A percentile compares a stretch with the other conserved stretches of the same genome.
Conservation (phyloP, 2,888 invertebrate genomes). For the Loripinus fragilis region DNA sequence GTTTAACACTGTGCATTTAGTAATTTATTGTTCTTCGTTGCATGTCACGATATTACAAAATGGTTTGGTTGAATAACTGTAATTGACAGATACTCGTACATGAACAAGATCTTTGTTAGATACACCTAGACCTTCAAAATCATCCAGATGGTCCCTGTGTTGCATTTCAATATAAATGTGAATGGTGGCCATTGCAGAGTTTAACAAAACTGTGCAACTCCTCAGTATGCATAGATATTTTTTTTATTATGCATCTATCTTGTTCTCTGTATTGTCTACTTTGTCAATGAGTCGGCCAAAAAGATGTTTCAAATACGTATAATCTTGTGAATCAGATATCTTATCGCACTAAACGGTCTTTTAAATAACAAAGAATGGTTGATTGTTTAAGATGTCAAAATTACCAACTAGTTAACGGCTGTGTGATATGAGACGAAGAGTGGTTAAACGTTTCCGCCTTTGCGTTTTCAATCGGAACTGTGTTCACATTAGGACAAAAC, state of each 20-base stretch:
- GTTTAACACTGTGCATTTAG: not conserved
- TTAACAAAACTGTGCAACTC: too few relatives aligned
- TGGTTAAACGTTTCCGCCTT: not conserved
- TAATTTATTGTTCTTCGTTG: not conserved
- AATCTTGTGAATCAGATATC: slow-evolving; percentile 19
- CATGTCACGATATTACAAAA: not conserved
- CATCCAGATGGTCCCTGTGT: too few relatives aligned
- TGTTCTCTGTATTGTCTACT: too few relatives aligned
- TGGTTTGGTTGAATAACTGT: not conserved
- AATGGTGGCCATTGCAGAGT: too few relatives aligned
- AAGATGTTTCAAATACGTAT: slow-evolving; percentile 14
- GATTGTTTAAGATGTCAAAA: slow-evolving; percentile 18
- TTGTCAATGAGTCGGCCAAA: too few relatives aligned
- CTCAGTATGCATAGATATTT: too few relatives aligned
- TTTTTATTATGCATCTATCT: too few relatives aligned
- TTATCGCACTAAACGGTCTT: slow-evolving; percentile 21
- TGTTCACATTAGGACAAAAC: not conserved
- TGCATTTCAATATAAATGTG: too few relatives aligned
- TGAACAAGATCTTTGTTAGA: too few relatives aligned
- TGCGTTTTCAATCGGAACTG: slow-evolving; percentile 1
- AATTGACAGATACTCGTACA: too few relatives aligned
- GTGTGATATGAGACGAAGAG: not conserved
- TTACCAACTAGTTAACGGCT: not conserved
- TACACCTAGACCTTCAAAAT: too few relatives aligned
- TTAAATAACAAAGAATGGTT: not conserved